Percentiles rank a stretch among this genome's conserved stretches.
These are phyloP conservation scores for Scaptomyza graminum DNA, from an alignment of 1,140 invertebrate species.

Conservation along the genomic window DNA sequence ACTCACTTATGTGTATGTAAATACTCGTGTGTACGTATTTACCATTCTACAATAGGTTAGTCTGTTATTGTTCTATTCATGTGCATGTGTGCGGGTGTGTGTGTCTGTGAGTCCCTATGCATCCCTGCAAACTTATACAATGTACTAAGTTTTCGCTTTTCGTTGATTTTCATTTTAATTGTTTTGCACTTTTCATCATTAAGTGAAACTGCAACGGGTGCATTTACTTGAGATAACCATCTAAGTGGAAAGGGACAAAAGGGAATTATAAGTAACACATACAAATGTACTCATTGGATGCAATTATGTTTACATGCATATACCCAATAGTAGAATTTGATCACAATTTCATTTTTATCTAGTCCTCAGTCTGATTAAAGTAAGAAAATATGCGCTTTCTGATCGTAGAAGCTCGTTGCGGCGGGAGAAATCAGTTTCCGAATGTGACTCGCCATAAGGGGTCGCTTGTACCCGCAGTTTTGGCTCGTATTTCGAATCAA, in stretches of 20 bases:
- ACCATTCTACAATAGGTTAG: constrained; percentile 80
- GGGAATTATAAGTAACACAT: not conserved
- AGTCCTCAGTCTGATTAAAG: too few species aligned
- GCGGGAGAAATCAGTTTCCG: too few species aligned
- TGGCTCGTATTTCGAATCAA: too few species aligned
- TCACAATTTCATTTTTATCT: too few species aligned
- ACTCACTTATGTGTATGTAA: constrained; percentile 23
- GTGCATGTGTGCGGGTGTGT: constrained; percentile 27
- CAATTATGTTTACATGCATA: too few species aligned
- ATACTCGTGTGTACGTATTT: constrained; percentile 32
- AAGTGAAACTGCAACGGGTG: constrained; percentile 13
- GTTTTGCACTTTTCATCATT: constrained; percentile 45
- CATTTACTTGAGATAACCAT: not conserved
- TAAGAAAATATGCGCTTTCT: too few species aligned
- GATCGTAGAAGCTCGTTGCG: too few species aligned
- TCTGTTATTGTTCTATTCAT: constrained; percentile 74
- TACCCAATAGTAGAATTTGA: too few species aligned
- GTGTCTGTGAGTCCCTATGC: not conserved
- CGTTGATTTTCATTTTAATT: constrained; percentile 80
- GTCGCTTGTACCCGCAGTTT: too few species aligned
- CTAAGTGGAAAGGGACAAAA: not conserved
- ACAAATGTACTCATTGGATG: not conserved
- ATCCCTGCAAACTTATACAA: constrained; percentile 6
- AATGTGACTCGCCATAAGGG: too few species aligned
- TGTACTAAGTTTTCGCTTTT: constrained; percentile 73